Percentiles rank a stretch among this genome's conserved stretches.
These are phyloP conservation scores for Girardia tigrina DNA, from an alignment of 2,888 invertebrate genomes.

Conservation along the genomic window DNA sequence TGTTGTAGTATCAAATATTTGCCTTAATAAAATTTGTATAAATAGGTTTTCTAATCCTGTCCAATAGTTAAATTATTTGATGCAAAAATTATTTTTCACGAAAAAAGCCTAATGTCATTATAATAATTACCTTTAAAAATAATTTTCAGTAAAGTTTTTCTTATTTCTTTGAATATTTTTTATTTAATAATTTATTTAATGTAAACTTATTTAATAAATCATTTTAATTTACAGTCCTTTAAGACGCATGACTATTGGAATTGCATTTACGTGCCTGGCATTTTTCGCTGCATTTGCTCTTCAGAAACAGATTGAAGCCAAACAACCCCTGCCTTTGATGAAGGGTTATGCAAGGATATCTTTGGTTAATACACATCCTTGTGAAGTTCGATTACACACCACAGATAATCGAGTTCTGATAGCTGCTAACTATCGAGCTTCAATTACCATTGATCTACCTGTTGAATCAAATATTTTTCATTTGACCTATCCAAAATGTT, in stretches of 20 bases:
- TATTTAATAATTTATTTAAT: too few relatives aligned
- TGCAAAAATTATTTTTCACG: too few relatives aligned
- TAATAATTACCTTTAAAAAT: too few relatives aligned
- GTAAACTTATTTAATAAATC: too few relatives aligned
- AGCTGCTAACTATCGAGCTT: not conserved
- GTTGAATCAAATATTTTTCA: not conserved
- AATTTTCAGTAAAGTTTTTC: too few relatives aligned
- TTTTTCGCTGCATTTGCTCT: conserved; percentile 77
- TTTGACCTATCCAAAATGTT: not conserved
- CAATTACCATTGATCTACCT: not conserved
- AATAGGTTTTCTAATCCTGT: too few relatives aligned
- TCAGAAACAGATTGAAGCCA: conserved; percentile 61
- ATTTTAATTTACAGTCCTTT: conserved; percentile 51
- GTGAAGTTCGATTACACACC: conserved; percentile 49
- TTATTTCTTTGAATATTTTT: too few relatives aligned
- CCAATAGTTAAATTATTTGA: too few relatives aligned
- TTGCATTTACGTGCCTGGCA: conserved; percentile 67
- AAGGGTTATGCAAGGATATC: conserved; percentile 54
- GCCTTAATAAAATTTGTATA: too few relatives aligned
- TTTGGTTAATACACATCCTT: conserved; percentile 58
- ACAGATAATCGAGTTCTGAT: not conserved
- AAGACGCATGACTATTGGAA: conserved; percentile 67
- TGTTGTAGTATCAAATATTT: too few relatives aligned
- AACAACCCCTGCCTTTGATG: conserved; percentile 44
- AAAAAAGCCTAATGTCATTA: too few relatives aligned